Evolutionary conservation across 1,140 invertebrate species (phyloP).

Genomic region (Zaprionus capensis): DNA sequence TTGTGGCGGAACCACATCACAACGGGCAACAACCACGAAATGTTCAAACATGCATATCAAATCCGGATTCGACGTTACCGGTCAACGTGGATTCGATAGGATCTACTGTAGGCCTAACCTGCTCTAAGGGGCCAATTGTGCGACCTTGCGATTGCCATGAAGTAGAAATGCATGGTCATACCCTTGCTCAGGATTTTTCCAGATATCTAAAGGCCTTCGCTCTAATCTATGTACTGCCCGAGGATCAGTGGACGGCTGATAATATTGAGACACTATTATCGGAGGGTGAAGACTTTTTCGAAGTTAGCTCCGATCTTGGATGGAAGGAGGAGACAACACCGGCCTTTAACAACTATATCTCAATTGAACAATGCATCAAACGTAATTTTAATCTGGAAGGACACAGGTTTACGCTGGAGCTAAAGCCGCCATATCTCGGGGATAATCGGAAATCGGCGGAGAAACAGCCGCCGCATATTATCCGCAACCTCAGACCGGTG

Average conservation of each 20-base stretch:
- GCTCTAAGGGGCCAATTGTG: conserved; percentile 2
- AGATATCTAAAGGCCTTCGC: conserved; percentile 72
- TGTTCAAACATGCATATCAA: background rate
- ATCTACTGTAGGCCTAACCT: conserved; percentile 37
- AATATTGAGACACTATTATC: conserved; percentile 60
- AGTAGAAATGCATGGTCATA: background rate
- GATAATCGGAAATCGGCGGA: background rate
- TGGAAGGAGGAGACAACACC: background rate
- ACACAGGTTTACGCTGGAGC: conserved; percentile 63
- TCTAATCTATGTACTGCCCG: conserved; percentile 67
- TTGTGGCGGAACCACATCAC: background rate
- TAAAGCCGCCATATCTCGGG: conserved; percentile 47
- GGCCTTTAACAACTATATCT: conserved; percentile 13
- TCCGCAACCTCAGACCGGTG: conserved; percentile 38
- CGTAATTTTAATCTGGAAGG: conserved; percentile 62
- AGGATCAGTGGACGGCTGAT: conserved; percentile 62
- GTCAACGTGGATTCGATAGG: conserved; percentile 48
- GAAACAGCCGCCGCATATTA: conserved; percentile 27
- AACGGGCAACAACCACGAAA: background rate
- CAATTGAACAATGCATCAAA: conserved; percentile 40
- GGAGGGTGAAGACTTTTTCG: conserved; percentile 56
- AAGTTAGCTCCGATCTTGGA: conserved; percentile 27
- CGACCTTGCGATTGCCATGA: background rate
- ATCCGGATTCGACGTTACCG: background rate
- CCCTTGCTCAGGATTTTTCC: conserved; percentile 30